phyloP scores from a whole-genome alignment of 2,888 invertebrate species.

The Limnephilus marmoratus region DNA sequence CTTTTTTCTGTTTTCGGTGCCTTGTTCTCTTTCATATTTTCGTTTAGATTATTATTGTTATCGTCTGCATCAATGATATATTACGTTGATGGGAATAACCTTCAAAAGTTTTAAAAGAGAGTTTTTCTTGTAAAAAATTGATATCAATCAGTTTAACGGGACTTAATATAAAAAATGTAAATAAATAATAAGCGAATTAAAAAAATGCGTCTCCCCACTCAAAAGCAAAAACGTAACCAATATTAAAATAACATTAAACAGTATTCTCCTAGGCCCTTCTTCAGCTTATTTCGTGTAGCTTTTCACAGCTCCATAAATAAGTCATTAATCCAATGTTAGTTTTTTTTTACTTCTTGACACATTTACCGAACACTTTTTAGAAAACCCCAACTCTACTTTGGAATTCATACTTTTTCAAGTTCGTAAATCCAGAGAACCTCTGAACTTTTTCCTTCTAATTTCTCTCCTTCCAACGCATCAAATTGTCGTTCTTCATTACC shows the following conservation, averaged over 20 bases:
- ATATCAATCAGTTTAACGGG: no score
- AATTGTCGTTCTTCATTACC: slow-evolving; percentile 32
- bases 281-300: neutral
- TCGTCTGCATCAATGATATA: no score
- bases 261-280: neutral
- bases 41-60: no score
- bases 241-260: neutral
- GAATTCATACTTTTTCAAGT: neutral
- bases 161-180: no score
- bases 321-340: neutral
- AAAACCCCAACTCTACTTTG: neutral
- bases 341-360: slow-evolving; percentile 18
- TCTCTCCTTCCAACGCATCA: neutral
- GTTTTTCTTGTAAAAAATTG: no score
- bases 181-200: no score
- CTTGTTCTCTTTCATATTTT: no score
- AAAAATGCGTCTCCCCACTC: neutral
- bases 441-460: neutral
- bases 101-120: no score
- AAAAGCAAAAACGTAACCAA: neutral
- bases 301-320: neutral
- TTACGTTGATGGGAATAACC: no score
- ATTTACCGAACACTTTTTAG: neutral
- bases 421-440: neutral
- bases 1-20: no score